These are phyloP conservation scores for Tethea ocularis DNA, from an alignment of 2,888 invertebrate species.

Conservation along the genomic window DNA sequence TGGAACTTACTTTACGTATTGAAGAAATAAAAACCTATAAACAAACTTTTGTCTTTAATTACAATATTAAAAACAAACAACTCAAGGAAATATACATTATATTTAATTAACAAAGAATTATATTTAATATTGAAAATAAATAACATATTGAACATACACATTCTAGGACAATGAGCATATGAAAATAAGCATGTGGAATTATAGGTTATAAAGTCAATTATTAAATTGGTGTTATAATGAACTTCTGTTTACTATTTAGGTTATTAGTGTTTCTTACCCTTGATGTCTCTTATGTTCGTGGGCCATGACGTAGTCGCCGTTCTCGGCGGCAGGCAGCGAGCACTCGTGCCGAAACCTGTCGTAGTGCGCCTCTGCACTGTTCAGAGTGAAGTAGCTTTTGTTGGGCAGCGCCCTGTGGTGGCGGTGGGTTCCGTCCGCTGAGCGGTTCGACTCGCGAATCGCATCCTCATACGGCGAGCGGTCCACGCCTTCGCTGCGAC, in stretches of 20 bases:
- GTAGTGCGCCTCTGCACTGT: conserved; percentile 51
- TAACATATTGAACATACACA: background rate
- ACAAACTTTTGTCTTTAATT: background rate
- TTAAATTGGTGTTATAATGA: conserved; percentile 2
- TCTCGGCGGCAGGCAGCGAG: conserved; percentile 63
- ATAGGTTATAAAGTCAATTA: background rate
- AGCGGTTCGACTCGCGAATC: conserved; percentile 59
- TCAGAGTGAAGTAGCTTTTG: conserved; percentile 73
- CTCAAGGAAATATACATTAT: background rate
- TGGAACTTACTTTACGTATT: background rate
- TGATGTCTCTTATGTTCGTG: conserved; percentile 62
- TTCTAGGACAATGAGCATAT: background rate
- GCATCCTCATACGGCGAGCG: conserved; percentile 79
- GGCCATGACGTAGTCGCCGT: conserved; percentile 78
- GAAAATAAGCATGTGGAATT: conserved; percentile 11
- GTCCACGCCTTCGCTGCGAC: conserved; percentile 79
- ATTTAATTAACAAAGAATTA: background rate
- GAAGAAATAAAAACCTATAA: too few relatives aligned
- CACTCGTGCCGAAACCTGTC: conserved; percentile 70
- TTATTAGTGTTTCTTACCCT: conserved; percentile 58
- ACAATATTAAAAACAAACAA: background rate
- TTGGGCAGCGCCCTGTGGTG: conserved; percentile 58
- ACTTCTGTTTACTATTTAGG: conserved; percentile 28
- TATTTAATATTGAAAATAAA: too few relatives aligned
- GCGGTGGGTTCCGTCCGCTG: conserved; percentile 56